A percentile compares a stretch with the other conserved stretches of the same genome.
Conservation (phyloP, 2,113 vertebrate species). For the Gavia stellata region DNA sequence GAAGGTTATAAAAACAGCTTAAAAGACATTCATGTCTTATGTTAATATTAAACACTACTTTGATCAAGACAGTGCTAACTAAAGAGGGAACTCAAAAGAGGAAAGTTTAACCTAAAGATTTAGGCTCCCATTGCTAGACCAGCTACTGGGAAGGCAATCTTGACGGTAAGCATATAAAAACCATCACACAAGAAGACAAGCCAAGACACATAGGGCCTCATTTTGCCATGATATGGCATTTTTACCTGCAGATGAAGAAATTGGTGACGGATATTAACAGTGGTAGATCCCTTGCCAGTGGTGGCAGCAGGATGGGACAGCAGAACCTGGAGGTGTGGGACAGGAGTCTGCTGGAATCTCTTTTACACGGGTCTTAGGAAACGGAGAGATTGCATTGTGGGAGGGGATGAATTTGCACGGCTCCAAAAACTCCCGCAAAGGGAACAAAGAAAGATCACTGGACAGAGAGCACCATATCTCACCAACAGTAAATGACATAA, state of each 20-base stretch:
- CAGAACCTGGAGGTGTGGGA: not conserved
- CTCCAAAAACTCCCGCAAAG: not conserved
- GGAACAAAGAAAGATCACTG: not conserved
- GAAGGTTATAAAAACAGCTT: not conserved
- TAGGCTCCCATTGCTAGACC: accelerated
- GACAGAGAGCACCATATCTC: not conserved
- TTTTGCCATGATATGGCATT: not conserved
- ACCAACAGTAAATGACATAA: slow-evolving; percentile 7
- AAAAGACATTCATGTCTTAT: not conserved
- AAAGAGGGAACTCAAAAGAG: not conserved
- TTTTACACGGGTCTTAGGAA: not conserved
- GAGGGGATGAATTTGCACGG: not conserved
- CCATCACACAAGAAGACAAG: not conserved
- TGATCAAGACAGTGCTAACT: not conserved
- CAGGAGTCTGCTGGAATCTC: not conserved
- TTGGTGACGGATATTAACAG: accelerated
- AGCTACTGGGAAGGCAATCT: not conserved
- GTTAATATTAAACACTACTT: not conserved
- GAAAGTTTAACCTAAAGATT: not conserved
- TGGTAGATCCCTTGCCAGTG: accelerated
- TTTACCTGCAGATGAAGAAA: not conserved
- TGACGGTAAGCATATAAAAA: not conserved
- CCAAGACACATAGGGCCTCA: accelerated
- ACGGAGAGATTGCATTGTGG: not conserved
- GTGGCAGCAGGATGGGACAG: not conserved